A percentile compares a stretch with the other conserved stretches of the same genome.
These are phyloP conservation scores for Xanthia icteritia DNA, from an alignment of 2,888 invertebrate genomes.

Conservation along the genomic window DNA sequence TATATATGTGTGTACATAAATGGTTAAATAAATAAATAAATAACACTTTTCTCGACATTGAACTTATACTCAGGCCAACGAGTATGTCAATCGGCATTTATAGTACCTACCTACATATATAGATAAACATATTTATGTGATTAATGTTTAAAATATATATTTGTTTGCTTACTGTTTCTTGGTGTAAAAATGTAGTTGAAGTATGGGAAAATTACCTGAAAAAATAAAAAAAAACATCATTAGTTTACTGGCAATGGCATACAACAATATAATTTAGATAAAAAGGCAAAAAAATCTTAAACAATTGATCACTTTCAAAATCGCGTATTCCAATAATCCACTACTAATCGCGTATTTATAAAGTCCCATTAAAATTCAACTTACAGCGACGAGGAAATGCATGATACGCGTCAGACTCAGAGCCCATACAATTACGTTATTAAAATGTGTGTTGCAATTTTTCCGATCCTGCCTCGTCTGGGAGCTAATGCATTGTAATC, in stretches of 20 bases:
- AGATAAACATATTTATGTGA: background rate
- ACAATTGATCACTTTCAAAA: background rate
- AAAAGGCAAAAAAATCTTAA: background rate
- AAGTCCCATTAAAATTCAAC: background rate
- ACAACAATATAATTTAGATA: no score
- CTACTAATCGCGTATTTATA: constrained; percentile 17
- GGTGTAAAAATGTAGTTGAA: background rate
- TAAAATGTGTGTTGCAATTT: constrained; percentile 70
- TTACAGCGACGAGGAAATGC: constrained; percentile 22
- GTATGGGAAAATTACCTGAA: constrained; percentile 34
- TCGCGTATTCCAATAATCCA: background rate
- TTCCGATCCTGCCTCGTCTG: constrained; percentile 64
- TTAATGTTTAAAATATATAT: background rate
- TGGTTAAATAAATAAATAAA: no score
- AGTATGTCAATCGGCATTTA: background rate
- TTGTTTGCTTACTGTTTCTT: constrained; percentile 9
- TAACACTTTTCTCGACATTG: background rate
- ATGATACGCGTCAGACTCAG: constrained; percentile 26
- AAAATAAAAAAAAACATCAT: background rate
- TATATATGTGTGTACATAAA: no score
- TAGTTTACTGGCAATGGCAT: background rate
- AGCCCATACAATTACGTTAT: constrained; percentile 67
- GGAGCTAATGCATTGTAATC: constrained; percentile 61
- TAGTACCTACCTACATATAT: no score
- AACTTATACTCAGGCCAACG: background rate